Evolutionary conservation across 2,888 invertebrate genomes (phyloP).

Genomic region (Lysandra bellargus): DNA sequence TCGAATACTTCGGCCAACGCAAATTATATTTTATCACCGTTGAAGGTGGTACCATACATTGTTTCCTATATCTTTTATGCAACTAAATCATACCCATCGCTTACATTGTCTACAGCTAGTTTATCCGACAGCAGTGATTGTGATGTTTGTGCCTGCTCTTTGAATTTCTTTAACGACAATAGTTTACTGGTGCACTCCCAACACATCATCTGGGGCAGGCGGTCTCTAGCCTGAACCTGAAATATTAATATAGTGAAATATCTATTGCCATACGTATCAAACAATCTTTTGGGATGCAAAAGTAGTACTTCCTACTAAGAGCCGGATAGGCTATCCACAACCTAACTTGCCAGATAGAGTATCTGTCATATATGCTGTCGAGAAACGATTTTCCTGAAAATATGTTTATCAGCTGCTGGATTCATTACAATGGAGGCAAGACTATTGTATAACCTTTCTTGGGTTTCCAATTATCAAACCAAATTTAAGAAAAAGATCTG

Average conservation of each 20-base stretch:
- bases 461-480: background rate
- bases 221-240: background rate
- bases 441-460: background rate
- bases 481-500: background rate
- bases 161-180: constrained; percentile 9
- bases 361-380: no score
- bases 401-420: no score
- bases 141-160: constrained; percentile 7
- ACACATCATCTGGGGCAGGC: constrained; percentile 25
- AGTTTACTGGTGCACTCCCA: constrained; percentile 31
- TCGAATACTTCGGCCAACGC: no score
- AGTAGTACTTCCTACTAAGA: background rate
- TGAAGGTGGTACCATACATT: no score
- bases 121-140: background rate
- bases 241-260: background rate
- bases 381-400: no score
- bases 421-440: no score
- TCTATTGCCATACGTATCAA: background rate
- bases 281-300: background rate
- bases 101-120: background rate
- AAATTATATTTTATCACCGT: no score
- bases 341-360: no score
- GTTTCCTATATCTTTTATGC: background rate
- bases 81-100: background rate
- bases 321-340: no score